phyloP scores from a whole-genome alignment of 2,113 vertebrate species.

The Zosterops borbonicus region DNA sequence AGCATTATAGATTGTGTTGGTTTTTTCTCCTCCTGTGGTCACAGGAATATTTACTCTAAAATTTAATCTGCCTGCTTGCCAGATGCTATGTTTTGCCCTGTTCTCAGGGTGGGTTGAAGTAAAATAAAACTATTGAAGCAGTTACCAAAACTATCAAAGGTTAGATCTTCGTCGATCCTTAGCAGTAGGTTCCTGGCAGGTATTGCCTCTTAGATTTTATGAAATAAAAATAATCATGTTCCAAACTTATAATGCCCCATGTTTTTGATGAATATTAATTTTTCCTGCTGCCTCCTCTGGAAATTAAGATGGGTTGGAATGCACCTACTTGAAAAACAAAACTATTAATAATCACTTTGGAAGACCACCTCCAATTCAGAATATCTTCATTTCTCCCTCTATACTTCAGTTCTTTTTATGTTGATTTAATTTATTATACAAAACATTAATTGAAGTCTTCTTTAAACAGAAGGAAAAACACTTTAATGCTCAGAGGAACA shows the following conservation, averaged over 20 bases:
- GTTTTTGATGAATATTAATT: not conserved
- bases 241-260: not conserved
- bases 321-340: not conserved
- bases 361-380: not conserved
- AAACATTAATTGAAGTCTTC: not conserved
- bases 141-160: not conserved
- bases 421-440: not conserved
- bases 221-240: not conserved
- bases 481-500: not conserved
- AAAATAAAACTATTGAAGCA: not conserved
- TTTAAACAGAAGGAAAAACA: not conserved
- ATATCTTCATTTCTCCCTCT: not conserved
- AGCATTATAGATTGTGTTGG: not conserved
- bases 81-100: not conserved
- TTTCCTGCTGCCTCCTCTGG: not conserved
- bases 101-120: not conserved
- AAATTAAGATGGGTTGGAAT: not conserved
- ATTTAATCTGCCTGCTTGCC: not conserved
- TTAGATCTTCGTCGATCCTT: not conserved
- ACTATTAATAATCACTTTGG: not conserved
- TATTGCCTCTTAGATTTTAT: not conserved
- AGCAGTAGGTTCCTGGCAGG: not conserved
- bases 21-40: not conserved
- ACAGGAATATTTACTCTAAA: not conserved
- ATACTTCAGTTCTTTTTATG: not conserved